These are phyloP conservation scores for Tipula unca DNA, from an alignment of 2,888 invertebrate species.

Conservation along the genomic window DNA sequence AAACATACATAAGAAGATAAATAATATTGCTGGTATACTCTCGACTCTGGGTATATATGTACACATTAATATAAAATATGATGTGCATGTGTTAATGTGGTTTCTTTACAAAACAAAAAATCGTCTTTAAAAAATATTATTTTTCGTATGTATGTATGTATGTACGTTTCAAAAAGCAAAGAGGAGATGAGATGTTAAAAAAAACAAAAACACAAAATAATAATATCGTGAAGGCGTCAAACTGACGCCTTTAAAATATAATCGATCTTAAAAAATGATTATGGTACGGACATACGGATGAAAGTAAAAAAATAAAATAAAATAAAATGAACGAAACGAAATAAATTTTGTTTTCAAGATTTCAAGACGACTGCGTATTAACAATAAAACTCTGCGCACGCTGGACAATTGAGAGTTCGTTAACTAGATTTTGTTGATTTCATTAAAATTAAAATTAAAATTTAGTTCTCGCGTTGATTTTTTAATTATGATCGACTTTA, in stretches of 20 bases:
- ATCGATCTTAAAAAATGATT: constrained; percentile 17
- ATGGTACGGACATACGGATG: constrained; percentile 18
- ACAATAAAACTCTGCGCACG: not conserved
- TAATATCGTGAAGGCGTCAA: constrained; percentile 18
- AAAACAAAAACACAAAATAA: not conserved
- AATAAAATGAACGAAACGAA: not conserved
- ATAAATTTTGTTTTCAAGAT: not conserved
- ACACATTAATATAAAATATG: constrained; percentile 8
- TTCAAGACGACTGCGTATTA: not conserved
- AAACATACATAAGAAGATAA: not conserved
- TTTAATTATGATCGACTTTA: not conserved
- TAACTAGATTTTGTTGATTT: not conserved
- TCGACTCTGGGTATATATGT: not conserved
- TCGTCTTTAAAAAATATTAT: not conserved
- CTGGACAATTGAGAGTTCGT: constrained; percentile 17
- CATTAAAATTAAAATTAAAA: not conserved
- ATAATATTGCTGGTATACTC: not conserved
- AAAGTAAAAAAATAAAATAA: constrained; percentile 16
- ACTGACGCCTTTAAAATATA: constrained; percentile 18
- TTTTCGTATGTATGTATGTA: not conserved
- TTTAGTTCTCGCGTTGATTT: not conserved
- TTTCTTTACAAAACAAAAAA: not conserved
- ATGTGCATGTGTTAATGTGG: constrained; percentile 17
- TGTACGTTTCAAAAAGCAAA: not conserved
- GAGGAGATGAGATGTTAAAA: constrained; percentile 14